Evolutionary conservation across 2,113 vertebrate genomes (phyloP).

Genomic region (Chlorodrepanis virens): DNA sequence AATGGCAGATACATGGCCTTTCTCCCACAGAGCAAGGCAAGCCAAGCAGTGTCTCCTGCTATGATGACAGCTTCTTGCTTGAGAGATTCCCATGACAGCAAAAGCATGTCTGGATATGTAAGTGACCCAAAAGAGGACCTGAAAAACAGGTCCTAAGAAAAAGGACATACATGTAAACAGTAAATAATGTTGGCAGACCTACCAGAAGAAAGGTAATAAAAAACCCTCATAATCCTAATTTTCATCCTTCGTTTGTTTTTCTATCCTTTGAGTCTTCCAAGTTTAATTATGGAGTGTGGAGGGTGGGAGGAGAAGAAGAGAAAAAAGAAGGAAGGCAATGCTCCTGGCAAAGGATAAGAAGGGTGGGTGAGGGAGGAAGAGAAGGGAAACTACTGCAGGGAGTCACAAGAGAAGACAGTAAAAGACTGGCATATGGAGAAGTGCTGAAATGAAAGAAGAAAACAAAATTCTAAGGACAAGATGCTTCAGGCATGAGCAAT

Average conservation of each 20-base stretch:
- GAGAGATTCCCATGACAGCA: not conserved
- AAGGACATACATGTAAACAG: slow-evolving; percentile 30
- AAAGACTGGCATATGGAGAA: not conserved
- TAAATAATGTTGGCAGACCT: slow-evolving; percentile 30
- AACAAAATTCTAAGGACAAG: not conserved
- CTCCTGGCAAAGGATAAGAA: not conserved
- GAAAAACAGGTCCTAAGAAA: slow-evolving; percentile 48
- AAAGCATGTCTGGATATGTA: slow-evolving; percentile 11
- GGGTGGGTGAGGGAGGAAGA: not conserved
- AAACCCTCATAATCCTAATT: not conserved
- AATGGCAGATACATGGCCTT: not conserved
- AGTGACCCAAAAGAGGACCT: slow-evolving; percentile 19
- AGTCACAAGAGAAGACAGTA: accelerated
- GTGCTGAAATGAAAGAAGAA: not conserved
- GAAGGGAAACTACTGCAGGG: not conserved
- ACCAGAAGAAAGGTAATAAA: not conserved
- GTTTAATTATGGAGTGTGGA: not conserved
- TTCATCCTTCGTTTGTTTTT: not conserved
- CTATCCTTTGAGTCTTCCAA: not conserved
- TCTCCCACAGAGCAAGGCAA: not conserved
- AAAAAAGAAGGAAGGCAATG: not conserved
- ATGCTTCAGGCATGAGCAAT: not conserved
- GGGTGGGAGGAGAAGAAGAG: not conserved
- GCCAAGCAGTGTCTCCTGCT: not conserved
- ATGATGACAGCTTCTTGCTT: not conserved